phyloP scores from a whole-genome alignment of 2,797 vertebrate genomes.

The Sebastes steindachneri region DNA sequence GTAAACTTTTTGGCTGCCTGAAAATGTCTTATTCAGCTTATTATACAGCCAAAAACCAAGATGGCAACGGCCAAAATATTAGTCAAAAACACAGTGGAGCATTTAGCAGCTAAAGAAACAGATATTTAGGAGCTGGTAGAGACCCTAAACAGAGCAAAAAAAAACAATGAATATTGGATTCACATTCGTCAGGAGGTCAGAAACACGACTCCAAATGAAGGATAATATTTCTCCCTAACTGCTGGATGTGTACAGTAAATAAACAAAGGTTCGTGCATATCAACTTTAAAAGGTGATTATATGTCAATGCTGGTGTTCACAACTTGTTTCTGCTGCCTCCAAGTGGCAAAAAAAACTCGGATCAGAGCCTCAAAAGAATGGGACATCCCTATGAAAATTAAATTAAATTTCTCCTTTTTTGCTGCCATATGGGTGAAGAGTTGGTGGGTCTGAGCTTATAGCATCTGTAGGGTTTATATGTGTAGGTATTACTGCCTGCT shows the following conservation, averaged over 20 bases:
- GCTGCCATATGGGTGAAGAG: neutral
- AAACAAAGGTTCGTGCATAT: neutral
- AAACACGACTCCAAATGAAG: neutral
- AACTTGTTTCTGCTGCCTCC: neutral
- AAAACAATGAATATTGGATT: neutral
- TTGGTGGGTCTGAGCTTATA: neutral
- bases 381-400: neutral
- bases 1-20: rapidly evolving
- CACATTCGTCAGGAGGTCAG: too few relatives aligned
- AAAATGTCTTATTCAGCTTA: neutral
- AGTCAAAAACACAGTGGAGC: too few relatives aligned
- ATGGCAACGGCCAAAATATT: too few relatives aligned
- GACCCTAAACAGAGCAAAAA: neutral
- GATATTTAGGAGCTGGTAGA: neutral
- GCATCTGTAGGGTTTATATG: neutral
- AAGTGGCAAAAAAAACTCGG: neutral
- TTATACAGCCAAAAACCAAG: too few relatives aligned
- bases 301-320: neutral
- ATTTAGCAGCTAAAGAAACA: neutral
- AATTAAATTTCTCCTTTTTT: neutral
- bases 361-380: neutral
- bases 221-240: neutral
- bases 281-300: neutral
- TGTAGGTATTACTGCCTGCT: neutral
- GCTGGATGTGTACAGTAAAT: neutral